A percentile compares a stretch with the other conserved stretches of the same genome.
phyloP scores from a whole-genome alignment of 2,888 invertebrate genomes.

The Philhelius pedissequus region DNA sequence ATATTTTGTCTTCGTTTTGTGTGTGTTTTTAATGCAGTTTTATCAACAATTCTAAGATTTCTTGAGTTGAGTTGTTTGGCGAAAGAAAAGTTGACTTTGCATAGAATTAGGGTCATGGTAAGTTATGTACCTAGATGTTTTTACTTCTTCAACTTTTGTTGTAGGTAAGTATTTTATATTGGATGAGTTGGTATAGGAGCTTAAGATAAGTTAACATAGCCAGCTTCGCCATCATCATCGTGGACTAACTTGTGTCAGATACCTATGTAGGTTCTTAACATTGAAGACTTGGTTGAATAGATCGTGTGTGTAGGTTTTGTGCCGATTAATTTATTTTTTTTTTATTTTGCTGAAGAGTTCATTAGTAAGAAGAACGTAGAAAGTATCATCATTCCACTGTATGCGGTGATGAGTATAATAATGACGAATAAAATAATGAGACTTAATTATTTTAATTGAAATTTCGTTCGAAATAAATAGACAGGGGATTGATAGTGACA shows the following conservation, averaged over 20 bases:
- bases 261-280: background rate
- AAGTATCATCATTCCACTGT: background rate
- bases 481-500: too few relatives aligned
- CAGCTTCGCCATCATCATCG: background rate
- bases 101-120: constrained; percentile 14
- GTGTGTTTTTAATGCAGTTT: constrained; percentile 1
- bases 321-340: too few relatives aligned
- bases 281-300: background rate
- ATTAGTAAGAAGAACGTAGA: background rate
- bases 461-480: background rate
- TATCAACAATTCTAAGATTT: background rate
- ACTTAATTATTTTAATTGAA: background rate
- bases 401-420: background rate
- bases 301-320: background rate
- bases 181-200: background rate
- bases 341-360: background rate
- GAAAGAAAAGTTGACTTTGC: background rate
- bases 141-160: background rate
- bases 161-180: background rate
- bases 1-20: background rate
- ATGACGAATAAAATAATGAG: background rate
- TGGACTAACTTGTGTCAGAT: background rate
- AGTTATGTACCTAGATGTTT: background rate
- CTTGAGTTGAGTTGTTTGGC: background rate
- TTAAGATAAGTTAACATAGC: background rate